Base-by-base conservation (phyloP, 2,888 invertebrate genomes). In the Cephus sareptanus region DNA sequence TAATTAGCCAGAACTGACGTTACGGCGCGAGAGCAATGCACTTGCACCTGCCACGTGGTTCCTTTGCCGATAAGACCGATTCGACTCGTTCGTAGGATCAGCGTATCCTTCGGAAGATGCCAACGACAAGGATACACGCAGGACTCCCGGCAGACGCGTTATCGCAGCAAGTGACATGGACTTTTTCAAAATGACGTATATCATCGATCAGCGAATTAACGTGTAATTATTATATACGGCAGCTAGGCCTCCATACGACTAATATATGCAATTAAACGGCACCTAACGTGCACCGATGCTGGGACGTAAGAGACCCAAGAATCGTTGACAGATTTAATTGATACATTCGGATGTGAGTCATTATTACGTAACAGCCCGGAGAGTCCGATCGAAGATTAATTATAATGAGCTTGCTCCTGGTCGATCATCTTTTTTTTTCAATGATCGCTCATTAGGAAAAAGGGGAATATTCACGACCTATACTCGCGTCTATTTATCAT, bases 1-100 rank as follows among this genome's bases (percentile, higher is more conserved):
- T 83, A 81, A 83, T 83, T 83, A 83, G 76, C 77, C 74, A 77
- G 69, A 74, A 81, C 33, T 69, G 76, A 74, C 73, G 77, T 74
- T 69, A 68, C 40, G 75, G 69, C 76, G 40, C 74, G 75, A 76
- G 68, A 77, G 75, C 69, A 74, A 75, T 74, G 56, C 77, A 40
- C 69, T n/a, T 75, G 69, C 71, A 71, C n/a, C 37, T 70, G 34
- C 70, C 76, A 30, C 70, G 30, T 13, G 75, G 35, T 33, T 74
- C 23, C n/a, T 71, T 33, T 71, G 68, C 31, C 69, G 56, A 37
- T 74, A 56, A 56, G 56, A 56, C 9, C 56, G 1, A 1, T 23
- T 56, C 56, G 56, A 56, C 56, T 9, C 9, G 23, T 23, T 23
- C 56, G 23, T 6, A 56, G 23, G 23, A 56, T 9, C 56, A 56